Percentiles rank a stretch among this genome's conserved stretches.
These are phyloP conservation scores for Eupsilia transversa DNA, from an alignment of 2,888 invertebrate genomes.

Conservation along the genomic window DNA sequence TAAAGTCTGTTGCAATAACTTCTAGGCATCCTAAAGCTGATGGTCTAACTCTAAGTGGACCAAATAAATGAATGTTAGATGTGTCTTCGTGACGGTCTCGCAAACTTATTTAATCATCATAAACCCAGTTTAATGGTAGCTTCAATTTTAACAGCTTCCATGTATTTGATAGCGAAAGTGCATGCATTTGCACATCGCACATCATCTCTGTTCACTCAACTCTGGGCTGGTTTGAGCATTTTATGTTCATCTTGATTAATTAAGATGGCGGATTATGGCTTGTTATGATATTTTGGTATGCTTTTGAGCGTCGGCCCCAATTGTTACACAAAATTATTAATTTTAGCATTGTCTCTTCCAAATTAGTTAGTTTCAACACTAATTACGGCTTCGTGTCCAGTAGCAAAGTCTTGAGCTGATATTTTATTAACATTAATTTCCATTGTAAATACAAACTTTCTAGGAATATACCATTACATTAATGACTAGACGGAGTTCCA, in stretches of 20 bases:
- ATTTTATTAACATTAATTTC: constrained; percentile 46
- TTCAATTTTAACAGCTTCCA: constrained; percentile 50
- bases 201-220: constrained; percentile 29
- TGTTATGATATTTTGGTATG: constrained; percentile 11
- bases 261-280: not conserved
- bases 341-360: not conserved
- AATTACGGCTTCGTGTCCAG: constrained; percentile 22
- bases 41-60: not conserved
- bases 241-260: constrained; percentile 20
- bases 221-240: constrained; percentile 8
- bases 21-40: constrained; percentile 2
- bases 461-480: constrained; percentile 51
- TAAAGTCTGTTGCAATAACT: not conserved
- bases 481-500: constrained; percentile 43
- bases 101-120: constrained; percentile 54
- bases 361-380: constrained; percentile 5
- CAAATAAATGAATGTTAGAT: constrained; percentile 31
- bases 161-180: constrained; percentile 60
- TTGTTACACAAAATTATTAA: not conserved
- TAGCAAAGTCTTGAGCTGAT: constrained; percentile 33
- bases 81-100: constrained; percentile 4
- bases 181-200: constrained; percentile 42
- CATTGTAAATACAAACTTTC: constrained; percentile 54
- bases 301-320: not conserved
- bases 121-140: constrained; percentile 36